Conservation (phyloP, 2,113 vertebrate species). For the Odobenus rosmarus region DNA sequence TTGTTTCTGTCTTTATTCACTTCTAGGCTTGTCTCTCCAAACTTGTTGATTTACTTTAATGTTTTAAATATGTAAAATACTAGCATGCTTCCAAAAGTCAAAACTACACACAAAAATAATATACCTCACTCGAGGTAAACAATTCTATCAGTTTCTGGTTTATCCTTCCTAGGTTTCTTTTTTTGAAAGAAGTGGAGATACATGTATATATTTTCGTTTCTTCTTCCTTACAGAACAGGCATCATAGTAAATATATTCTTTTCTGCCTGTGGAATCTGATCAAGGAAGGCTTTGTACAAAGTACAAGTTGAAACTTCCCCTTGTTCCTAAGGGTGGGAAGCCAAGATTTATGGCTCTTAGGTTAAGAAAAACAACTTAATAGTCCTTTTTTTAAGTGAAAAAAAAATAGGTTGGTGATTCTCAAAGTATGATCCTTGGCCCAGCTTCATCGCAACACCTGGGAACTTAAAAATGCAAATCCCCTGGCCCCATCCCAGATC, state of each 20-base stretch:
- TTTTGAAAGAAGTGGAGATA: not conserved
- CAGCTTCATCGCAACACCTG: not conserved
- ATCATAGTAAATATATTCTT: not conserved
- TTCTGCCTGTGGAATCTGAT: not conserved
- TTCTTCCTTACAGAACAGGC: not conserved
- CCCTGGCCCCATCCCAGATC: not conserved
- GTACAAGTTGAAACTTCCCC: not conserved
- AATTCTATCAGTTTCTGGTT: constrained; percentile 6
- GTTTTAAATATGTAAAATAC: not conserved
- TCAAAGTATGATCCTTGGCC: not conserved
- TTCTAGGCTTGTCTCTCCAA: not conserved
- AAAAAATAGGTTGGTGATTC: not conserved
- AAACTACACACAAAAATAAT: not conserved
- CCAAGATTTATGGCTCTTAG: not conserved
- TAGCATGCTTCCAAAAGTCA: not conserved
- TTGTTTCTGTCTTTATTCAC: not conserved
- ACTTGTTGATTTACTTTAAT: not conserved
- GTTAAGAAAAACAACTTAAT: not conserved
- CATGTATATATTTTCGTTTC: not conserved
- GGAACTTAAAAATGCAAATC: not conserved
- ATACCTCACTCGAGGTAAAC: not conserved
- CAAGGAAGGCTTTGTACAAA: not conserved
- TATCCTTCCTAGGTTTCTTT: not conserved
- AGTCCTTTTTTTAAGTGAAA: not conserved
- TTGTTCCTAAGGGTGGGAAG: not conserved